A percentile compares a stretch with the other conserved stretches of the same genome.
These are phyloP conservation scores for Hanleya hanleyi DNA, from an alignment of 2,888 invertebrate genomes.

Conservation along the genomic window DNA sequence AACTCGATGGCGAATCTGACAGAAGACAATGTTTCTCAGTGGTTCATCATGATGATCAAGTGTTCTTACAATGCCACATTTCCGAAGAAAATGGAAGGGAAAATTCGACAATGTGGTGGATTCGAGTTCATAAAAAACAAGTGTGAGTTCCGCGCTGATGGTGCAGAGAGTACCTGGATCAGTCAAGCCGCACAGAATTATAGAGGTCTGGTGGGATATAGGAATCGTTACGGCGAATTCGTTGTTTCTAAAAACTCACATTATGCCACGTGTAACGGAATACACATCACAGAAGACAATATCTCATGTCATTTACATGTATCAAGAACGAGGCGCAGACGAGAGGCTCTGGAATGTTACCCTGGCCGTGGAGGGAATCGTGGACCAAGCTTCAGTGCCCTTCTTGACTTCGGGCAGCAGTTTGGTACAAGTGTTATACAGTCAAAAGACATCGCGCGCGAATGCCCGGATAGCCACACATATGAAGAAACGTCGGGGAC, in stretches of 20 bases:
- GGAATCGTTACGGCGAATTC: background rate
- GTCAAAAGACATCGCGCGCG: background rate
- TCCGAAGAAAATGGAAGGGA: background rate
- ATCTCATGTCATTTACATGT: background rate
- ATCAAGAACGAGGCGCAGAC: background rate
- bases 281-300: background rate
- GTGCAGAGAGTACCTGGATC: too few species aligned
- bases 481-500: background rate
- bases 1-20: background rate
- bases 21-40: background rate
- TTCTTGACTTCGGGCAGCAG: background rate
- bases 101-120: background rate
- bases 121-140: too few species aligned
- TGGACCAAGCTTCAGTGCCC: background rate
- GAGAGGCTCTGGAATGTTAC: too few species aligned
- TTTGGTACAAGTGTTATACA: background rate
- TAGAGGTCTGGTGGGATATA: background rate
- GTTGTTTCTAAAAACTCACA: background rate
- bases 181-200: background rate
- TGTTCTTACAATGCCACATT: background rate
- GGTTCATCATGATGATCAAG: background rate
- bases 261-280: background rate
- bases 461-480: background rate
- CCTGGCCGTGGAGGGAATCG: background rate
- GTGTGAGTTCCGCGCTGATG: background rate